Percentiles rank a stretch among this genome's conserved stretches.
Conservation (phyloP, 1,140 invertebrate species). For the Camponotus vicinus region DNA sequence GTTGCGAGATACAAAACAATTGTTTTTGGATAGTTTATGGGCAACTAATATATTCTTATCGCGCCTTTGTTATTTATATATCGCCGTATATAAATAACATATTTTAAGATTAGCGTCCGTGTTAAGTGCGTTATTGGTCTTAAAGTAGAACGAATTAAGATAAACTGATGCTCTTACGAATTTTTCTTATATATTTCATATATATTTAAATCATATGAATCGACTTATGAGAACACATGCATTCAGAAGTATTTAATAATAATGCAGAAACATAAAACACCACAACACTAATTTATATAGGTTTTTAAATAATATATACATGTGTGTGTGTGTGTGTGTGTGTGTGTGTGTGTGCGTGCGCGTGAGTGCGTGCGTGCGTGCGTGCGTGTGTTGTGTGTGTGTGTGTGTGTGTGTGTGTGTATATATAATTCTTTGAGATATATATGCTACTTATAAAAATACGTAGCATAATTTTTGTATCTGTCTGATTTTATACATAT, state of each 20-base stretch:
- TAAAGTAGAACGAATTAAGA: neutral
- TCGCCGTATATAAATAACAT: constrained; percentile 29
- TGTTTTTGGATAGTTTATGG: constrained; percentile 37
- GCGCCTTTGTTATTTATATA: constrained; percentile 34
- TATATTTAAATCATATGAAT: neutral
- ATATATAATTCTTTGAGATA: constrained; percentile 1
- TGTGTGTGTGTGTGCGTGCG: neutral
- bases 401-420: neutral
- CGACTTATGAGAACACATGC: neutral
- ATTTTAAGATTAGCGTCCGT: constrained; percentile 24
- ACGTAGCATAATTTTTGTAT: constrained; percentile 1
- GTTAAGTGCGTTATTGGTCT: constrained; percentile 17
- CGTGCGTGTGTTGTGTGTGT: neutral
- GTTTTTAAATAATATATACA: constrained; percentile 22
- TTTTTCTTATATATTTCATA: constrained; percentile 34
- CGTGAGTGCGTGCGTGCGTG: neutral
- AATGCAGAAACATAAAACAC: constrained; percentile 47
- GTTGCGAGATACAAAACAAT: constrained; percentile 4
- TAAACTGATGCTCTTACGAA: constrained; percentile 33
- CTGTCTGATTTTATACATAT: constrained; percentile 8
- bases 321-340: neutral
- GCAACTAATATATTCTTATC: constrained; percentile 38
- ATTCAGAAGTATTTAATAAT: constrained; percentile 17
- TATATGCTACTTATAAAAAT: constrained; percentile 20
- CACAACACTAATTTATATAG: constrained; percentile 14